Percentiles rank a stretch among this genome's conserved stretches.
Evolutionary conservation across 1,140 invertebrate genomes (phyloP).

Genomic region (Druon quercuslanigerum): DNA sequence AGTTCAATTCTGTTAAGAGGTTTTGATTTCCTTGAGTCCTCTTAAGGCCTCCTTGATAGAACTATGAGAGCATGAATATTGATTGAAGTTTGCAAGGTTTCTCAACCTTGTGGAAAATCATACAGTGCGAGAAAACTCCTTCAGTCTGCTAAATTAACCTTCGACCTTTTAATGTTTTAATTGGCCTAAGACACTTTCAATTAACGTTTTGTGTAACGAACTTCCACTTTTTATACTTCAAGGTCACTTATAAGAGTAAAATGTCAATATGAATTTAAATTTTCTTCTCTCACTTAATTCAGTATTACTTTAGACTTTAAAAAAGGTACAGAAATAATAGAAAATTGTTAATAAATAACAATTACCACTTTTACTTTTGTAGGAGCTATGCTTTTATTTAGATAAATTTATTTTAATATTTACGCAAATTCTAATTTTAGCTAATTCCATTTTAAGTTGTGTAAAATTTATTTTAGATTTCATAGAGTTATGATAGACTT

Average conservation of each 20-base stretch:
- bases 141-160: slow-evolving; percentile 19
- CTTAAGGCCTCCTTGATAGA: background rate
- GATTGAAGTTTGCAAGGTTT: slow-evolving; percentile 17
- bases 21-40: background rate
- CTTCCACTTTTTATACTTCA: background rate
- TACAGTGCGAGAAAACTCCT: slow-evolving; percentile 5
- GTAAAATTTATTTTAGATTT: no score
- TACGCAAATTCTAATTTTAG: no score
- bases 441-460: no score
- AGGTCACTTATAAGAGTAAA: background rate
- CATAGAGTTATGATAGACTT: no score
- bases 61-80: background rate
- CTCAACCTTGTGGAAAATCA: slow-evolving; percentile 3
- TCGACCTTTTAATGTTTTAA: slow-evolving; percentile 9
- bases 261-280: slow-evolving; percentile 2
- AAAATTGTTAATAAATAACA: background rate
- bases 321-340: background rate
- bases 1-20: background rate
- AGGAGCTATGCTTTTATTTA: no score
- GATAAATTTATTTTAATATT: no score
- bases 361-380: background rate
- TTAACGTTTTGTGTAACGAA: background rate
- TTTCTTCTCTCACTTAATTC: background rate
- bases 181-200: slow-evolving; percentile 8
- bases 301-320: background rate